Base-by-base conservation (phyloP, 2,888 invertebrate genomes). In the Morinoia aosen region DNA sequence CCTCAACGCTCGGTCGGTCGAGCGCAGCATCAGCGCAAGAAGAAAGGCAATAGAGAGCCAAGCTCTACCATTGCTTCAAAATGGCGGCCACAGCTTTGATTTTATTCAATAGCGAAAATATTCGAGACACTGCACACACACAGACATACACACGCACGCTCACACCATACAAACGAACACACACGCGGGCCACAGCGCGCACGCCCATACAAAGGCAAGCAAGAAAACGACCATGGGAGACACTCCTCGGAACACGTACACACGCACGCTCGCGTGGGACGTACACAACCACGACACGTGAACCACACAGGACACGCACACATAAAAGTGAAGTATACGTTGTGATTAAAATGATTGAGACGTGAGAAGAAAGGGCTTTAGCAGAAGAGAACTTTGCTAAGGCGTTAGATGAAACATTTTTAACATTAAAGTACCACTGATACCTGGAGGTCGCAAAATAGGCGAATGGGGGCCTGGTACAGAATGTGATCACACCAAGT, bases 61-160 rank as follows among this genome's bases (percentile, higher is more conserved):
- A 57, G 93, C 93, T 93, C 58, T 57, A 57, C 93, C 93, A 93
- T 93, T 90, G 90, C 90, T 90, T 95, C 95, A 95, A 95, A 95
- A 95, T 95, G 95, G 95, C 95, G 95, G 95, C 95, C 95, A 64
- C 56, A 93, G 93, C 93, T 93, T 64, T 61, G 95, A 95, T 95
- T 95, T 95, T 95, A 95, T 95, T 95, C 61, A 95, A 95, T 95
- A 95, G 95, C 33, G 57, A 90, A 95, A 90, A 95, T 88, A 90
- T 90, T n/a, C 40, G 91, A 76, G 64, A 90, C 58, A 90, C 61
- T 61, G 56, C 58, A 64, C 57, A 57, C 58, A 57, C 90, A 90
- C n/a, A 90, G 4, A 33, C 76, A 33, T 7, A 33, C 90, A 11
- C 90, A 90, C 90, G n/a, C 90, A 48, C 48, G 48, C 48, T 48